Base-by-base conservation (phyloP, 2,888 invertebrate genomes). In the Ctena decussata region DNA sequence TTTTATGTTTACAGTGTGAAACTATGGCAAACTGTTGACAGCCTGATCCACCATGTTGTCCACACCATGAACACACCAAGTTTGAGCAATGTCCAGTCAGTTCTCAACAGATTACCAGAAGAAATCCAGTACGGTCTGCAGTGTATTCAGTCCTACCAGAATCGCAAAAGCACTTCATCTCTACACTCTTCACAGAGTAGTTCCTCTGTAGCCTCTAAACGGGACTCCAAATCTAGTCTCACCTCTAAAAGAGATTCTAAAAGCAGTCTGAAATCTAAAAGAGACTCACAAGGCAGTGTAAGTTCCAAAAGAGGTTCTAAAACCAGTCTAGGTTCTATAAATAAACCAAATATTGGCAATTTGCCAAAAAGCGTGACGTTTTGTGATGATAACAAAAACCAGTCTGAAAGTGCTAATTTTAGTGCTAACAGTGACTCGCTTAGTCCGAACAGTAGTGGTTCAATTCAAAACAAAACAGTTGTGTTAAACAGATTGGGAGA, bases 21-120 rank as follows among this genome's bases (percentile, higher is more conserved):
- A 46, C 74, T 92, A 18, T 93, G 93, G 93, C 89, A 91, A 60
- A 87, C 91, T 3, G 79, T 93, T 35, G 93, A 93, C 72, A 88
- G 89, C 30, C 86, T 92, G 41, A 84, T 93, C 0, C 93, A 93
- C 71, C 92, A 93, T 65, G 83, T 92, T 15, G 89, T 93, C n/a
- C 93, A 93, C 75, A 86, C 87, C 8, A 80, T 84, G 53, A 86
- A 86, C 27, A n/a, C 75, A 12, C 24, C 71, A 30, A 60, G 73
- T 8, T 73, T 82, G 6, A 82, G 83, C 35, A 76, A 53, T 30
- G 35, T 82, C 8, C 80, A 87, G 39, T 73, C 84, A 27, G 88
- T 83, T n/a, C 80, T 92, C 37, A 82, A 81, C 27, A 81, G 77
- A 27, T 76, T 92, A n/a, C 91, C 93, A 1, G 89, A 90, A 21